A percentile compares a stretch with the other conserved stretches of the same genome.
Conservation (phyloP, 2,888 invertebrate genomes). For the Drosophila mayaguana region DNA sequence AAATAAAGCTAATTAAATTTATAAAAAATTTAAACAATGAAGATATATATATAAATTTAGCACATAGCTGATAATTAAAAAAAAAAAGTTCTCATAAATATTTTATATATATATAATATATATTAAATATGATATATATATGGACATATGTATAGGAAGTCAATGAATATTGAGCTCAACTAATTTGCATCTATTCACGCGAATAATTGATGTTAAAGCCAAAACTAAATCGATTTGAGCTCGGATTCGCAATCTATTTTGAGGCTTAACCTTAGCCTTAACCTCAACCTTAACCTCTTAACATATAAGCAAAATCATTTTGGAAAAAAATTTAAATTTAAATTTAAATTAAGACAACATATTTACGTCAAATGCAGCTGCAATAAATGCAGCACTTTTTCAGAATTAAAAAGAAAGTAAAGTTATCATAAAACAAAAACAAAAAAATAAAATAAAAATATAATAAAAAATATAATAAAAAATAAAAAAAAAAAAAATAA, state of each 20-base stretch:
- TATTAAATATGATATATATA: not conserved
- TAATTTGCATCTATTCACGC: not conserved
- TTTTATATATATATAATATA: not conserved
- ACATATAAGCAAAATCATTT: not conserved
- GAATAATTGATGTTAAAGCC: not conserved
- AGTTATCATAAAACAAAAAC: no score
- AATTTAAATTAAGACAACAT: not conserved
- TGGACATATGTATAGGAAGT: not conserved
- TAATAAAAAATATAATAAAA: no score
- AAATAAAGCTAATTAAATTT: constrained; percentile 33
- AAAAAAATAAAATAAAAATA: no score
- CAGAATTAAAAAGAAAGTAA: no score
- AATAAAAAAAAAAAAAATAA: no score
- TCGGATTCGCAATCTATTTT: not conserved
- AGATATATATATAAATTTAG: not conserved
- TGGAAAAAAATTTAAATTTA: not conserved
- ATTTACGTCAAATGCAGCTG: not conserved
- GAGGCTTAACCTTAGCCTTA: not conserved
- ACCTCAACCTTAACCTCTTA: not conserved
- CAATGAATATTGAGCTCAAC: not conserved
- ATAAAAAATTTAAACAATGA: not conserved
- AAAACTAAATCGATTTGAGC: not conserved
- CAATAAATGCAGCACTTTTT: no score
- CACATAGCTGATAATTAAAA: not conserved
- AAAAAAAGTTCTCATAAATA: constrained; percentile 2